Evolutionary conservation across 2,797 vertebrate genomes (phyloP), one percentile per base, ranked within the genome.

Genomic region (Arrhamphus sclerolepis): DNA sequence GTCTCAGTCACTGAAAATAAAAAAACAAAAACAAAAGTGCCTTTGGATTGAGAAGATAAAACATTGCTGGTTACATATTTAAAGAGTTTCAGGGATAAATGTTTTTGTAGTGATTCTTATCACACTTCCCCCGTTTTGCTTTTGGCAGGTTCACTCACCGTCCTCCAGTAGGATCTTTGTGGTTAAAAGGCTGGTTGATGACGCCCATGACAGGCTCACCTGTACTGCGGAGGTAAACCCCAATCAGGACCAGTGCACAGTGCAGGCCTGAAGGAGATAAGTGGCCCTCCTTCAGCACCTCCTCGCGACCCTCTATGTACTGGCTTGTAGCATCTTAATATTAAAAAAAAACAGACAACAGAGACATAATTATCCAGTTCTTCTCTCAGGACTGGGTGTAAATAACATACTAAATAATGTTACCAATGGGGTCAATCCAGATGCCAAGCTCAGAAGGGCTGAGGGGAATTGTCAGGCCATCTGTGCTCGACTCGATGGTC

Each of bases 191-290:
- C 58, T 97, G 95, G 80, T 95, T 97, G 87, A 97, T 93, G 72
- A 96, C 94, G 0, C 95, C 95, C 91, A 96, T 96, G 41, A 97
- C 89, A 0, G 95, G 94, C 56, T 93, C 83, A 0, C 95, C 95
- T 17, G 92, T 94, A 72, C 84, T 86, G 6, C 92, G 72, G 21
- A 93, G 85, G 75, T 94, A 96, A 41, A 92, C 95, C 18, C 96
- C 95, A 10, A 96, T 95, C 54, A 96, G 89, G 70, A 96, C 92
- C 73, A 96, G 85, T 6, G 94, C 94, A 59, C 95, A 96, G 46
- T 95, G 95, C 55, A 96, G 93, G 62, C 95, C 95, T 8, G 89
- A 93, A 0, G 93, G 89, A 67, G 83, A 95, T 66, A 95, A 79
- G 54, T 81, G 92, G 18, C 89, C 90, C 46, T 90, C 89, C 51